A percentile compares a stretch with the other conserved stretches of the same genome.
Evolutionary conservation across 2,888 invertebrate genomes (phyloP).

Genomic region (Lucinisca nassula): DNA sequence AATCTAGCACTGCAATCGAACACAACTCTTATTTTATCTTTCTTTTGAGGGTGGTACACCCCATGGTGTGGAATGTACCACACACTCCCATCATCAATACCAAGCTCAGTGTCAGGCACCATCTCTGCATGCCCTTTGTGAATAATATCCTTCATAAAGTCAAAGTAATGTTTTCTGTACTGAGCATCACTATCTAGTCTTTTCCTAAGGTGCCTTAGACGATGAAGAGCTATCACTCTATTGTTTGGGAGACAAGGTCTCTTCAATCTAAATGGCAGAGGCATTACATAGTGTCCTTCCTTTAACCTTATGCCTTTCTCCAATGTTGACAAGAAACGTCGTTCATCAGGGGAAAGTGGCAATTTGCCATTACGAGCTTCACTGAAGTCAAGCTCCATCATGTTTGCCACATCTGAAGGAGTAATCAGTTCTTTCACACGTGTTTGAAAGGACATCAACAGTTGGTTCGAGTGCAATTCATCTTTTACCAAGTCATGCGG

Average conservation of each 20-base stretch:
- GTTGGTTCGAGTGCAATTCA: not conserved
- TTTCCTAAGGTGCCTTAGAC: not conserved
- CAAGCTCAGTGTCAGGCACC: not conserved
- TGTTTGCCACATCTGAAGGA: not conserved
- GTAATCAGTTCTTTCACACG: slow-evolving; percentile 26
- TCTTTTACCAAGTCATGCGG: not conserved
- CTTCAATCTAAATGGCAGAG: slow-evolving; percentile 9
- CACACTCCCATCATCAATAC: not conserved
- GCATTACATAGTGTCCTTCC: slow-evolving; percentile 28
- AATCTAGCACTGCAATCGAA: slow-evolving; percentile 67
- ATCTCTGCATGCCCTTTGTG: slow-evolving; percentile 21
- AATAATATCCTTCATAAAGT: slow-evolving; percentile 18
- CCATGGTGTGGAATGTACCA: slow-evolving; percentile 45
- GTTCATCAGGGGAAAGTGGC: slow-evolving; percentile 9
- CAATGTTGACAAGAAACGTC: not conserved
- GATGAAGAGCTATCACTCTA: not conserved
- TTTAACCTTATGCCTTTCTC: not conserved
- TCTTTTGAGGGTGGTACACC: slow-evolving; percentile 34
- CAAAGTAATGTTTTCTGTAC: too few species aligned
- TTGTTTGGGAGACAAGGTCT: slow-evolving; percentile 21
- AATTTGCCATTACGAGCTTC: not conserved
- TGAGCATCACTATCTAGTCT: not conserved
- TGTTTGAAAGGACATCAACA: slow-evolving; percentile 8
- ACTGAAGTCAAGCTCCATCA: slow-evolving; percentile 23
- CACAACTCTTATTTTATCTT: slow-evolving; percentile 38